phyloP scores from a whole-genome alignment of 2,113 vertebrate species.

The Clarias macrocephalus region DNA sequence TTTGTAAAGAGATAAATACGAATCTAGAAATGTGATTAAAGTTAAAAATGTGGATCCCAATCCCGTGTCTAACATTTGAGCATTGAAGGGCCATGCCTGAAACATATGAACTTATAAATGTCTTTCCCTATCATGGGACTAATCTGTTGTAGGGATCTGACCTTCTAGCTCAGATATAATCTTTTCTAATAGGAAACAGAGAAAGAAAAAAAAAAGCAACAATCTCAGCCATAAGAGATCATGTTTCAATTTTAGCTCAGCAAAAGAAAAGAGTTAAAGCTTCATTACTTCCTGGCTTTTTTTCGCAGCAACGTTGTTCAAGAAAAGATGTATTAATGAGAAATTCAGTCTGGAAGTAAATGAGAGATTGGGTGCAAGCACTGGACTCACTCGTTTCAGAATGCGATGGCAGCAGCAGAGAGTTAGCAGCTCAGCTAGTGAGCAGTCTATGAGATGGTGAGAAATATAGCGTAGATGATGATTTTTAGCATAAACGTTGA shows the following conservation, averaged over 20 bases:
- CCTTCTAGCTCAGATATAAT: neutral
- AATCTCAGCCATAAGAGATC: neutral
- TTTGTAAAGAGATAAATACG: neutral
- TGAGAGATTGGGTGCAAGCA: neutral
- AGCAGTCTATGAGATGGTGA: neutral
- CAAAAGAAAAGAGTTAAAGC: neutral
- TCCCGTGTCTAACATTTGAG: neutral
- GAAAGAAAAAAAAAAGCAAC: neutral
- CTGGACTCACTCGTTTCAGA: neutral
- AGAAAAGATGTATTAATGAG: neutral
- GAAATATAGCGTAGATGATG: neutral
- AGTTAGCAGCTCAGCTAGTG: neutral
- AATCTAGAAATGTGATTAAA: neutral
- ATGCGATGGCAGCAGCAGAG: neutral
- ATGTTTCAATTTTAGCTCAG: neutral
- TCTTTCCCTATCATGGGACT: neutral
- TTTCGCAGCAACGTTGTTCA: neutral
- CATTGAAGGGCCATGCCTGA: neutral
- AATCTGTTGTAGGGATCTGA: neutral
- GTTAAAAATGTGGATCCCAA: neutral
- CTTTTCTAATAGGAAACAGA: neutral
- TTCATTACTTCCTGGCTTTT: neutral
- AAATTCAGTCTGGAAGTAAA: neutral
- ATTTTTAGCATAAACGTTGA: neutral
- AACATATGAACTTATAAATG: neutral